Conservation (phyloP, 2,888 invertebrate genomes). For the Dryococelus australis region DNA sequence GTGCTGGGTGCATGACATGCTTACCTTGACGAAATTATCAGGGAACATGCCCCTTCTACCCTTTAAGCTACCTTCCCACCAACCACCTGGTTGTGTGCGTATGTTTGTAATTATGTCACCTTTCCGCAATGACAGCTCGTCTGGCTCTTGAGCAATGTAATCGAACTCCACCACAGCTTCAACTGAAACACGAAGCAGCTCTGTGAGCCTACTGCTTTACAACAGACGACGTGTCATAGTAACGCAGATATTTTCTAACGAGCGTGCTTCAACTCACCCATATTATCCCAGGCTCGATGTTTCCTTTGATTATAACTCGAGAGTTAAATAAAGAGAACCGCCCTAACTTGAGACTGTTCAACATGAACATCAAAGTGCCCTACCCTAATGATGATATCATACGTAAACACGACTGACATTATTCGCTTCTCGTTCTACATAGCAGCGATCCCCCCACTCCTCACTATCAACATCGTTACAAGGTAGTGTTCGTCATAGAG, state of each 20-base stretch:
- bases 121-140: slow-evolving; percentile 82
- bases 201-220: background rate
- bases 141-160: slow-evolving; percentile 84
- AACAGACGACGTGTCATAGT: background rate
- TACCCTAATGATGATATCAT: slow-evolving; percentile 46
- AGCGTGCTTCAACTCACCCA: slow-evolving; percentile 37
- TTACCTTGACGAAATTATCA: slow-evolving; percentile 86
- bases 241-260: background rate
- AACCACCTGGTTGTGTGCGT: slow-evolving; percentile 79
- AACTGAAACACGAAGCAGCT: slow-evolving; percentile 60
- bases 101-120: slow-evolving; percentile 87
- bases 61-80: slow-evolving; percentile 89
- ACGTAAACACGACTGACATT: slow-evolving; percentile 43
- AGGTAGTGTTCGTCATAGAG: too few relatives aligned
- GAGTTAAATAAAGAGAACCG: background rate
- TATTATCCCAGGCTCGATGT: slow-evolving; percentile 29
- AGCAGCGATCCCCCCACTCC: background rate
- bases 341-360: background rate
- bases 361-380: slow-evolving; percentile 38
- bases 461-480: too few relatives aligned
- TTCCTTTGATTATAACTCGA: background rate
- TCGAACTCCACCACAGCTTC: slow-evolving; percentile 88
- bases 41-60: slow-evolving; percentile 90
- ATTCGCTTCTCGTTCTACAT: background rate
- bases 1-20: slow-evolving; percentile 27